Conservation (phyloP, 1,140 invertebrate genomes). For the Maniola jurtina region DNA sequence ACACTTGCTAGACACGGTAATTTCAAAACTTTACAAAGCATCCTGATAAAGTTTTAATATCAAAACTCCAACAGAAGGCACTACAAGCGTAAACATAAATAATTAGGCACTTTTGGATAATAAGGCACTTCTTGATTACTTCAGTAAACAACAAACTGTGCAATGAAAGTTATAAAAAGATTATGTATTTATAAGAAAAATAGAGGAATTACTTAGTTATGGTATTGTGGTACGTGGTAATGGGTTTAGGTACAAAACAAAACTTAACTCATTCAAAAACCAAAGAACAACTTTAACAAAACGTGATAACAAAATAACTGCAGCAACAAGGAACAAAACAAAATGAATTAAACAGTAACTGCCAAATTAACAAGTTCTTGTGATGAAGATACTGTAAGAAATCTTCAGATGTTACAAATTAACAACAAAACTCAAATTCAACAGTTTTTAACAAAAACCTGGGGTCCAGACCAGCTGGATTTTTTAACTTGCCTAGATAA, state of each 20-base stretch:
- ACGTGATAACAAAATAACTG: not conserved
- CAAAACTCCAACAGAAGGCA: conserved; percentile 51
- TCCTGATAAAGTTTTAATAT: conserved; percentile 45
- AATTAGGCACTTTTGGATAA: conserved; percentile 57
- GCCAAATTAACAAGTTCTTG: conserved; percentile 11
- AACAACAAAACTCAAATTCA: conserved; percentile 49
- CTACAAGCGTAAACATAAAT: conserved; percentile 42
- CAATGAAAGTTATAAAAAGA: not conserved
- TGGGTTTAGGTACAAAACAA: not conserved
- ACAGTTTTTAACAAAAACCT: conserved; percentile 35
- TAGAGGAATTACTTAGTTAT: not conserved
- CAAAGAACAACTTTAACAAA: conserved; percentile 36
- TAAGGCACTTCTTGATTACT: conserved; percentile 53
- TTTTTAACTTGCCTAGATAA: not conserved
- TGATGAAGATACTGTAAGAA: not conserved
- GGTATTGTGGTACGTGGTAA: not conserved
- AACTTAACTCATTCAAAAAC: conserved; percentile 26
- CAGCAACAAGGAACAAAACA: conserved; percentile 16
- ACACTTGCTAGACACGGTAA: conserved; percentile 23
- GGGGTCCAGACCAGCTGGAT: conserved; percentile 35
- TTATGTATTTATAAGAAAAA: not conserved
- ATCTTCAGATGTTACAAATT: conserved; percentile 13
- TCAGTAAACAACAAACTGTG: conserved; percentile 3
- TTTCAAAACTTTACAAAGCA: conserved; percentile 23
- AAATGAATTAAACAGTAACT: conserved; percentile 14